A percentile compares a stretch with the other conserved stretches of the same genome.
Evolutionary conservation across 1,140 invertebrate species (phyloP).

Genomic region (Pinna nobilis): DNA sequence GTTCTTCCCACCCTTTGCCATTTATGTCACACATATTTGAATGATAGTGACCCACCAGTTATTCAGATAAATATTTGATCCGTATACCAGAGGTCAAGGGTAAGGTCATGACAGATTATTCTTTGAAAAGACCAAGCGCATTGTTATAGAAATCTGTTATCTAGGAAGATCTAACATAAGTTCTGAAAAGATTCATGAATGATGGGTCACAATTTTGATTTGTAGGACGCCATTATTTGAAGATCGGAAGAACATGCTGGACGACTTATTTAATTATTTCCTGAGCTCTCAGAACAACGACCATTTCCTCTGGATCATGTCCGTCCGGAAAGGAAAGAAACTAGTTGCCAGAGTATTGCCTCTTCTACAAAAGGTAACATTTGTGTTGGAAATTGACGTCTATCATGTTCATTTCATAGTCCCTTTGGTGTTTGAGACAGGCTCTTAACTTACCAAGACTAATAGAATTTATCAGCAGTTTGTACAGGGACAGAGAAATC

Average conservation of each 20-base stretch:
- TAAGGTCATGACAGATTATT: not conserved
- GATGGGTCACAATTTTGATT: constrained; percentile 4
- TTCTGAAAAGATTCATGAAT: not conserved
- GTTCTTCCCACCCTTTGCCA: no score
- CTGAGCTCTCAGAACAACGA: constrained; percentile 60
- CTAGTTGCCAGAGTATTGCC: constrained; percentile 63
- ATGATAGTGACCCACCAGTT: no score
- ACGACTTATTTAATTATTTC: constrained; percentile 60
- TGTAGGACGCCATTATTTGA: constrained; percentile 64
- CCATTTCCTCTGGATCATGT: constrained; percentile 64
- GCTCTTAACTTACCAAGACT: no score
- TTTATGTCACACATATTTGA: no score
- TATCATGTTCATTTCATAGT: no score
- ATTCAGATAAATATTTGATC: no score
- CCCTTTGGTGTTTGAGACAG: no score
- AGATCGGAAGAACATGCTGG: constrained; percentile 61
- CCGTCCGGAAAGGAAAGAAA: constrained; percentile 70
- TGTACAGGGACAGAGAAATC: no score
- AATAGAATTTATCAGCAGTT: no score
- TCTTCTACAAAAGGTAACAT: constrained; percentile 59
- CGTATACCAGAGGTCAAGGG: no score
- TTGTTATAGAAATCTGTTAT: not conserved
- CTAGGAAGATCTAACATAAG: constrained; percentile 3
- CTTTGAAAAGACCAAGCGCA: not conserved
- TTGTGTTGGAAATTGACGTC: not conserved